Evolutionary conservation across 2,888 invertebrate genomes (phyloP).

Genomic region (Hypercompe scribonia): DNA sequence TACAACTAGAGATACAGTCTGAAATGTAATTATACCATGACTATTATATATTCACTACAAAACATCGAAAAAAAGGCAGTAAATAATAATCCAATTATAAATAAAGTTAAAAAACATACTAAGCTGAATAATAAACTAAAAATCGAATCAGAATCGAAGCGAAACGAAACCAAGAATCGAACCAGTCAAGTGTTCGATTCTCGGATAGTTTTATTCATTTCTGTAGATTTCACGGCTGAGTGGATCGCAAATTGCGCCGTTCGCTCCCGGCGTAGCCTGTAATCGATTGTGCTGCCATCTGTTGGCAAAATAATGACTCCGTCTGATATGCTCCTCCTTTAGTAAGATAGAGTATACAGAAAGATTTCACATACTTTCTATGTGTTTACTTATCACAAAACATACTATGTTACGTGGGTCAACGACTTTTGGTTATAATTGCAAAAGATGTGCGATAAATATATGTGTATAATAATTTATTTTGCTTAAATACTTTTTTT

Average conservation of each 20-base stretch:
- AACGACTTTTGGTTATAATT: not conserved
- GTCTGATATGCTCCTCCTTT: slow-evolving; percentile 79
- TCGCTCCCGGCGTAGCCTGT: slow-evolving; percentile 72
- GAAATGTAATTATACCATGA: too few species aligned
- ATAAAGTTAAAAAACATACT: slow-evolving; percentile 9
- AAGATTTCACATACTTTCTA: slow-evolving; percentile 35
- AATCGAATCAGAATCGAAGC: too few species aligned
- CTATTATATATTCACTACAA: too few species aligned
- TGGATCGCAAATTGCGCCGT: slow-evolving; percentile 81
- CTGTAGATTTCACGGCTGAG: slow-evolving; percentile 83
- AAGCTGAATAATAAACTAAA: slow-evolving; percentile 41
- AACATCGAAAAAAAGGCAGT: too few species aligned
- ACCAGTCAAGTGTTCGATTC: slow-evolving; percentile 70
- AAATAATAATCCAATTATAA: not conserved
- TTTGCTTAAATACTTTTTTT: too few species aligned
- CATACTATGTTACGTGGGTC: not conserved
- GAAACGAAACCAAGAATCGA: slow-evolving; percentile 63
- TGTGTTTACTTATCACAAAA: not conserved
- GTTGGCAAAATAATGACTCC: slow-evolving; percentile 84
- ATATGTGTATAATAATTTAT: not conserved
- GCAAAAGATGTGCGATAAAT: not conserved
- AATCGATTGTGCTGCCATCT: slow-evolving; percentile 85
- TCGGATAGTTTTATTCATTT: slow-evolving; percentile 84
- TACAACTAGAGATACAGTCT: too few species aligned
- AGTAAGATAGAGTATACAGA: slow-evolving; percentile 62